Base-by-base conservation (phyloP, 2,113 vertebrate genomes). In the Amblyopsis rosae region DNA sequence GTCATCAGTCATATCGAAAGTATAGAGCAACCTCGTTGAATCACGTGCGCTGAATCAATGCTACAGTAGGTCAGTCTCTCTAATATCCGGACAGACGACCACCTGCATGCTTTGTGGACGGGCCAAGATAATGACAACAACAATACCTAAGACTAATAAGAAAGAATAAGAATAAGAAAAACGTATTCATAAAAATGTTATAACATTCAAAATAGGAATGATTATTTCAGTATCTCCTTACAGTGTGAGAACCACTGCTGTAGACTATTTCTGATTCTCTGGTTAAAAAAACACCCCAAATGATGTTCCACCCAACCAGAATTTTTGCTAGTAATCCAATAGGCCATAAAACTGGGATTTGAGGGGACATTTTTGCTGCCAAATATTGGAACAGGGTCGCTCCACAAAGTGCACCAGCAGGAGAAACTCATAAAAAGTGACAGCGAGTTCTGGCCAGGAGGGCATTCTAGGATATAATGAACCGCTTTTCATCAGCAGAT, bases 401-500 rank as follows among this genome's bases (percentile, higher is more conserved):
- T 72, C 58, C 46, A 68, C 68, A 84, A 76, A 79, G 75, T 65
- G 69, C 73, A 77, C 50, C 63, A 70, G 71, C 48, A 69, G 69
- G 69, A 71, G 74, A 69, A 84, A 81, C 77, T 87, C 80, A 86
- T 88, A 86, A 90, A 88, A 88, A 75, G 83, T 86, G 87, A 88
- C 85, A 88, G 82, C 66, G 55, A 66, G 76, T 80, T 81, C 87
- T 91, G 83, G 79, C 79, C 77, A 63, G 80, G 79, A 83, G 74
- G 84, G 82, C 79, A 81, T 75, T 85, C 88, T 84, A 73, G 74
- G 72, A 88, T 76, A 87, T 90, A 91, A 90, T 91, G 85, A 89
- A 90, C 85, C 82, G 84, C 76, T 84, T 87, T 84, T 75, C 82
- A 77, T 81, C 84, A 83, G 83, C 84, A 84, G 86, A 86, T 88